phyloP scores from a whole-genome alignment of 2,888 invertebrate genomes.

The Orthosia cruda region DNA sequence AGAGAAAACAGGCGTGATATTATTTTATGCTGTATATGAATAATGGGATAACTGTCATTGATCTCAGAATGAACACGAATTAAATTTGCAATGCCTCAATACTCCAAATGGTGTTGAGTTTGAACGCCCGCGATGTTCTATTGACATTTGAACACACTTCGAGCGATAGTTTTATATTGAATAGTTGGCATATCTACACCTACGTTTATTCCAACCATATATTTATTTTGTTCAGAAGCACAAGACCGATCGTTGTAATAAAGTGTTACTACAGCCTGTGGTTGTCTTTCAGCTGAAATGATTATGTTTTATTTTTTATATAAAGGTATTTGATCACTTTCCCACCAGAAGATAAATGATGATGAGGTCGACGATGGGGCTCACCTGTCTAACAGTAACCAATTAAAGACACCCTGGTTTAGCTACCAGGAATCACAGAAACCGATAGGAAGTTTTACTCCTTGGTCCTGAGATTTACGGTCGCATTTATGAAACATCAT shows the following conservation, averaged over 20 bases:
- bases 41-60: neutral
- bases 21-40: neutral
- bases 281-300: no score
- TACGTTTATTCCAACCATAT: no score
- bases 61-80: neutral
- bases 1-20: no score
- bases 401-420: neutral
- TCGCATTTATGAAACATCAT: neutral
- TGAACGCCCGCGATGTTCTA: neutral
- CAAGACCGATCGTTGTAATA: no score
- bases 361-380: no score
- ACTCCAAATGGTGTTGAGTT: neutral
- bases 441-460: neutral
- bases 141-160: neutral
- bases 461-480: neutral
- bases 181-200: neutral
- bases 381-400: no score
- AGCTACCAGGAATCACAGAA: no score
- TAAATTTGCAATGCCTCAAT: conserved; percentile 1
- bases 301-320: no score
- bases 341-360: no score
- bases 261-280: no score
- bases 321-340: no score
- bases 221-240: no score
- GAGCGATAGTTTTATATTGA: neutral